These are phyloP conservation scores for Mohoua ochrocephala DNA, from an alignment of 2,113 vertebrate genomes.

Conservation along the genomic window DNA sequence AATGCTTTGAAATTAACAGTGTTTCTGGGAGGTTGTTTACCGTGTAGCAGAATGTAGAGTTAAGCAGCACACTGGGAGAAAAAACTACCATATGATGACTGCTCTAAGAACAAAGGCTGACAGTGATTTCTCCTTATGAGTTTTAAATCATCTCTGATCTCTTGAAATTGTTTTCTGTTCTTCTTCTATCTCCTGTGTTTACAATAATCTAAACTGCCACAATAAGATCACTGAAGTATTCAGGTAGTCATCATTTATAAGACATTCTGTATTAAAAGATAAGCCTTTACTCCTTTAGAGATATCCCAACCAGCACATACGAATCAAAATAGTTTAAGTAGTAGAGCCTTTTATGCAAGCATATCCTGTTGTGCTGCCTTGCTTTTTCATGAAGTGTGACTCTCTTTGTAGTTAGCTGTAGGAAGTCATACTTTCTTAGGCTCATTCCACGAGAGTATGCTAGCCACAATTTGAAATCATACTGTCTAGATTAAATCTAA, in stretches of 20 bases:
- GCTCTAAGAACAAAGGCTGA: conserved; percentile 45
- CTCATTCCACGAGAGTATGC: not conserved
- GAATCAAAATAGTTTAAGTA: conserved; percentile 58
- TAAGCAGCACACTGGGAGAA: not conserved
- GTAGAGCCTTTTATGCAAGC: conserved; percentile 18
- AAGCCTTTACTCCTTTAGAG: conserved; percentile 54
- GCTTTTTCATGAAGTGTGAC: conserved; percentile 31
- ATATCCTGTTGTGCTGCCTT: conserved; percentile 14
- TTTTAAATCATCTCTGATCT: conserved; percentile 69
- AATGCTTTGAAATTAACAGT: conserved; percentile 40
- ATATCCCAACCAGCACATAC: conserved; percentile 1
- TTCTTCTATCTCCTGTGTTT: conserved; percentile 53
- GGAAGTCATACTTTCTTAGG: not conserved
- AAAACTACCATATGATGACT: conserved; percentile 20
- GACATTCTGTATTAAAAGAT: conserved; percentile 56
- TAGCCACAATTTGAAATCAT: not conserved
- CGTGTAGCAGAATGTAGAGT: conserved; percentile 19
- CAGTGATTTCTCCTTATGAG: conserved; percentile 59
- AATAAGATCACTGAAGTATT: conserved; percentile 48
- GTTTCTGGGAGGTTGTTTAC: conserved; percentile 63
- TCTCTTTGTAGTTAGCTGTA: not conserved
- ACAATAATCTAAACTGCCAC: conserved; percentile 54
- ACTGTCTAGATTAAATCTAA: not conserved
- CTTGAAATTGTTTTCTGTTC: conserved; percentile 60
- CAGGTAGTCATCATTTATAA: conserved; percentile 53